Evolutionary conservation across 1,140 invertebrate species (phyloP), one percentile per base, ranked within the genome.

Genomic region (Pogonomyrmex barbatus): DNA sequence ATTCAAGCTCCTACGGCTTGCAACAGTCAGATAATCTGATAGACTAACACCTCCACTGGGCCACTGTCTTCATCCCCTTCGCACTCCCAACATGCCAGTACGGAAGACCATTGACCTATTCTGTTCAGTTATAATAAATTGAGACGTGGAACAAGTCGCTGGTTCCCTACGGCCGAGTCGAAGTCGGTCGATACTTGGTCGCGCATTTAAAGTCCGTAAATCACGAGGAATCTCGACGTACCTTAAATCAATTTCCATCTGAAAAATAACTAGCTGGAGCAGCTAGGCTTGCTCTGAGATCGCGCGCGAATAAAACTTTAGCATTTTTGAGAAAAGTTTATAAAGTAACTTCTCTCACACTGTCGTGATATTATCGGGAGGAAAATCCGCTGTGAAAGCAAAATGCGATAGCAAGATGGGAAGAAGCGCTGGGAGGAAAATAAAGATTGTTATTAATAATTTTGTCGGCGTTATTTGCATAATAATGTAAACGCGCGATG

Each of bases 61-160:
- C 85, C 79, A 85, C 81, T 87, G 68, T 89, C 85, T 86, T 58
- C 67, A 79, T 89, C 78, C 54, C 73, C 54, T 65, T 87, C 36
- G 33, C 62, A 36, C 30, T 76, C 30, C 42, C 56, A 30, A 39
- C 36, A n/a, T 62, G 33, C 54, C 17, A 39, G 36, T 17, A 50
- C 45, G 56, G 30, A 73, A 83, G 75, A 60, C 14, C 63, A 63
- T 88, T 83, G 71, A 89, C 84, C 87, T 73, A 89, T 83, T 24
- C 71, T 89, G 83, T 87, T 73, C 56, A 73, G 50, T 89, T 71
- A 79, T 87, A 86, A 83, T 89, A 89, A 89, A 89, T 89, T 76
- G 71, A 56, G 36, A 12, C 76, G 47, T n/a, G 12, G 36, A 39
- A 60, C 12, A 47, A 50, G 42, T 52, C 60, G 36, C 45, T 56